Percentiles rank a stretch among this genome's conserved stretches.
Evolutionary conservation across 1,140 invertebrate genomes (phyloP).

Genomic region (Dendroctonus valens): DNA sequence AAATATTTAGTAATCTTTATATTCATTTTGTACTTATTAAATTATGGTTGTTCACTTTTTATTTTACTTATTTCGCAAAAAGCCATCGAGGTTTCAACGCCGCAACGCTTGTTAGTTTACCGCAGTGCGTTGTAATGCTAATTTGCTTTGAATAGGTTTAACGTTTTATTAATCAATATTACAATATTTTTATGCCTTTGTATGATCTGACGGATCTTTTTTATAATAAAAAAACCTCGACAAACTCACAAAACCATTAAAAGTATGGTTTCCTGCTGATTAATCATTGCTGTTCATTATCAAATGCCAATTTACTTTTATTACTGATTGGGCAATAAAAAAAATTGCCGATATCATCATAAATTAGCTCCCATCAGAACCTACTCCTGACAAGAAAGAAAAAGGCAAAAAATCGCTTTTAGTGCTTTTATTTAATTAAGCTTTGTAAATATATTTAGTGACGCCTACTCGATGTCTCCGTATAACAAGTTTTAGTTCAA

Average conservation of each 20-base stretch:
- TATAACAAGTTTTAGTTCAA: constrained; percentile 19
- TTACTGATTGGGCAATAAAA: not conserved
- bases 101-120: too few species aligned
- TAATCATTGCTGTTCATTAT: not conserved
- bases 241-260: too few species aligned
- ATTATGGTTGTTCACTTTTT: too few species aligned
- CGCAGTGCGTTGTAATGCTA: too few species aligned
- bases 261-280: not conserved
- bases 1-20: too few species aligned
- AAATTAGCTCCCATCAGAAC: constrained; percentile 8
- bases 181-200: too few species aligned
- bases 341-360: not conserved
- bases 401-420: constrained; percentile 9
- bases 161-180: too few species aligned
- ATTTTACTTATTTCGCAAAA: too few species aligned
- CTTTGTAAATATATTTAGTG: constrained; percentile 20
- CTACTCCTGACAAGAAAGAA: not conserved
- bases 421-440: constrained; percentile 31
- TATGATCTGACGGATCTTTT: too few species aligned
- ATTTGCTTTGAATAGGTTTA: too few species aligned
- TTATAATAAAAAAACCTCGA: not conserved
- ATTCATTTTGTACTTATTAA: too few species aligned
- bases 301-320: not conserved
- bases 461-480: constrained; percentile 30
- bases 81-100: too few species aligned